Evolutionary conservation across 2,113 vertebrate genomes (phyloP).

Genomic region (Cygnus buccinator): DNA sequence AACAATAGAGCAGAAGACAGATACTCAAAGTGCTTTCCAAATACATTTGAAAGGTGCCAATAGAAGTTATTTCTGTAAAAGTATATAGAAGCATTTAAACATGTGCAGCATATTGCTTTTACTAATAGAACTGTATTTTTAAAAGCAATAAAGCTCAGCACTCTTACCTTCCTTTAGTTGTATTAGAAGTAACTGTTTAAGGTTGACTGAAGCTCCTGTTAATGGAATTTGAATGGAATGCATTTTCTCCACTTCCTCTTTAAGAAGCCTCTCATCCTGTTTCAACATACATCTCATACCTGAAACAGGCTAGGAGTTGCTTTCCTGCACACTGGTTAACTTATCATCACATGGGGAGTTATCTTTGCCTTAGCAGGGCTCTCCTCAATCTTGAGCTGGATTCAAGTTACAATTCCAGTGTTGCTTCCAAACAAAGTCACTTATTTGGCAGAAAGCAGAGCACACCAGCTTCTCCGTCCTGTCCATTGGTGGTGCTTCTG

Average conservation of each 20-base stretch:
- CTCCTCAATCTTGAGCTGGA: not conserved
- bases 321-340: not conserved
- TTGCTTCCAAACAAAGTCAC: not conserved
- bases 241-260: not conserved
- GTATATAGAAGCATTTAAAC: not conserved
- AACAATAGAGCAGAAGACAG: not conserved
- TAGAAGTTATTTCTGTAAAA: not conserved
- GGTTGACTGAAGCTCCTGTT: slow-evolving; percentile 10
- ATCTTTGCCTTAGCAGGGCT: not conserved
- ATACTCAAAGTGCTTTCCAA: not conserved
- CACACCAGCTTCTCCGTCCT: rapidly evolving
- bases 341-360: not conserved
- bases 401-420: not conserved
- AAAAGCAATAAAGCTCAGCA: slow-evolving; percentile 21
- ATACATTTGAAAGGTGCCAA: not conserved
- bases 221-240: slow-evolving; percentile 28
- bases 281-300: not conserved
- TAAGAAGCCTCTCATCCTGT: slow-evolving; percentile 9
- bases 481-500: rapidly evolving
- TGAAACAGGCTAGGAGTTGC: not conserved
- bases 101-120: not conserved
- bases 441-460: rapidly evolving
- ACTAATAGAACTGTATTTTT: not conserved
- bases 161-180: slow-evolving; percentile 29
- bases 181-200: slow-evolving; percentile 33